phyloP scores from a whole-genome alignment of 2,888 invertebrate genomes.

The Phaonia tiefii region DNA sequence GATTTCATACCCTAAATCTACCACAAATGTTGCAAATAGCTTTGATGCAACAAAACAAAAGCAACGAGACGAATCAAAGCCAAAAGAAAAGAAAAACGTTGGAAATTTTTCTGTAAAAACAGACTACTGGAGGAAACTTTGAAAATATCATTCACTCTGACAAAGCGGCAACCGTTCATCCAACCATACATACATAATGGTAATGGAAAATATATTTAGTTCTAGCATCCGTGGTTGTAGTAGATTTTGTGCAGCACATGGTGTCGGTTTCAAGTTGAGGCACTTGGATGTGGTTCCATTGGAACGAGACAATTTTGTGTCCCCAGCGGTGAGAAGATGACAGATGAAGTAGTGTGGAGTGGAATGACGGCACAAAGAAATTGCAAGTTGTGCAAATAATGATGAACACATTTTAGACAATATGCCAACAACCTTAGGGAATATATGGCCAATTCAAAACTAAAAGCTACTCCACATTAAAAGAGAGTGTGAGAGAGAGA shows the following conservation, averaged over 20 bases:
- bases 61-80: conserved; percentile 17
- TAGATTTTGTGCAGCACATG: conserved; percentile 51
- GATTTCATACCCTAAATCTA: conserved; percentile 63
- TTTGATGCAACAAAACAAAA: conserved; percentile 55
- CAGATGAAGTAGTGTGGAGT: conserved; percentile 30
- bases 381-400: conserved; percentile 77
- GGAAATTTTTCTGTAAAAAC: conserved; percentile 23
- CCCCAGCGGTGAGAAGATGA: conserved; percentile 33
- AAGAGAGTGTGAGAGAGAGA: too few relatives aligned
- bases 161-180: background rate
- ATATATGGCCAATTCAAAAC: conserved; percentile 70
- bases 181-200: conserved; percentile 35
- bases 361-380: conserved; percentile 43
- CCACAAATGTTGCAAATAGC: conserved; percentile 65
- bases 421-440: conserved; percentile 68
- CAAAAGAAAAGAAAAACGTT: background rate
- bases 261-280: conserved; percentile 55
- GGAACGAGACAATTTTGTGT: conserved; percentile 43
- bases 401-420: conserved; percentile 61
- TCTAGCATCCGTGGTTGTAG: conserved; percentile 20
- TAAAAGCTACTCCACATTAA: conserved; percentile 70
- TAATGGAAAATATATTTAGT: conserved; percentile 62
- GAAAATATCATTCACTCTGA: conserved; percentile 40
- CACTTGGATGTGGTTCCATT: conserved; percentile 43
- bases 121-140: conserved; percentile 47